phyloP scores from a whole-genome alignment of 2,888 invertebrate genomes.

The Leptura quadrifasciata region DNA sequence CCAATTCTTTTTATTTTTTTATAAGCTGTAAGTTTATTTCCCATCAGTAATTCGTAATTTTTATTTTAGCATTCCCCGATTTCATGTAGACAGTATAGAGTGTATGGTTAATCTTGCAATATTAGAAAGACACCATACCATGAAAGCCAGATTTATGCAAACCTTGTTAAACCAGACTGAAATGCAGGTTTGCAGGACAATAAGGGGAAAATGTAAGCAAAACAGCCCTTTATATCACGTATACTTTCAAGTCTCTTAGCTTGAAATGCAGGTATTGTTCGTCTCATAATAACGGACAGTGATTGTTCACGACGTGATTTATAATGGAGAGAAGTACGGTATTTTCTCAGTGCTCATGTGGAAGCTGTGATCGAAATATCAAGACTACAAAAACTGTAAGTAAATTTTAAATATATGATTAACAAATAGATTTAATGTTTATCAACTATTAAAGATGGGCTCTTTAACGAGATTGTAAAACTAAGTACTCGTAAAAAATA shows the following conservation, averaged over 20 bases:
- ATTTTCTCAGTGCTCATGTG: slow-evolving; percentile 39
- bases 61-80: too few species aligned
- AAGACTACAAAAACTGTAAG: neutral
- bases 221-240: slow-evolving; percentile 46
- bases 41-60: too few species aligned
- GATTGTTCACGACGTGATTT: slow-evolving; percentile 33
- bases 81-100: too few species aligned
- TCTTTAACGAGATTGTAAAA: too few species aligned
- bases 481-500: too few species aligned
- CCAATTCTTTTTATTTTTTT: too few species aligned
- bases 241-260: slow-evolving; percentile 47
- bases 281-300: slow-evolving; percentile 40
- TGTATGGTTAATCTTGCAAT: too few species aligned
- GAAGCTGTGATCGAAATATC: slow-evolving; percentile 19
- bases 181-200: slow-evolving; percentile 43
- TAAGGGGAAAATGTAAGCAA: slow-evolving; percentile 33
- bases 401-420: neutral
- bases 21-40: too few species aligned
- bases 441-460: too few species aligned
- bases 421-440: too few species aligned
- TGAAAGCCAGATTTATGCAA: too few species aligned
- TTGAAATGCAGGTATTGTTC: slow-evolving; percentile 40
- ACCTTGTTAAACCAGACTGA: slow-evolving; percentile 44
- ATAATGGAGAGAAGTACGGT: slow-evolving; percentile 13
- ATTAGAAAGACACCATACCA: too few species aligned